Conservation (phyloP, 2,113 vertebrate species). For the Clupea harengus region DNA sequence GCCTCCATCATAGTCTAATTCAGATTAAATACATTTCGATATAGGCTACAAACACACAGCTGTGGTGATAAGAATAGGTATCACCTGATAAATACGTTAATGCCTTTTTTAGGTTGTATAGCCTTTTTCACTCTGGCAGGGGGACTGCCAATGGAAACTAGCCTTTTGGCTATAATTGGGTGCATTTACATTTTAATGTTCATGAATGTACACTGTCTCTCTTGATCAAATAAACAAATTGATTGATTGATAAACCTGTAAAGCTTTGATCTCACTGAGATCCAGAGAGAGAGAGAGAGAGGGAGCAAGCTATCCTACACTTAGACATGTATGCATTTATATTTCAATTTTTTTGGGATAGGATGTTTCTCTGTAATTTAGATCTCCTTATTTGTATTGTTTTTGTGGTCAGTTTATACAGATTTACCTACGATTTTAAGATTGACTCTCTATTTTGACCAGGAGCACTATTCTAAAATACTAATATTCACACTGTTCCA, state of each 20-base stretch:
- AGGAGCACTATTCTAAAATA: background rate
- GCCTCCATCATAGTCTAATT: background rate
- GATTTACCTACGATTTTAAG: background rate
- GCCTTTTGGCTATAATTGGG: too few species aligned
- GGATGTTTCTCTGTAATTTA: background rate
- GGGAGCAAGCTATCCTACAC: too few species aligned
- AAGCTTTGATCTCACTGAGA: background rate
- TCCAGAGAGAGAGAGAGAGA: background rate
- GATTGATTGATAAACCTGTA: background rate
- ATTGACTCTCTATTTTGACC: background rate
- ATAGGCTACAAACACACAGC: background rate
- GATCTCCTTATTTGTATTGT: background rate
- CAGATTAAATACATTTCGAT: slow-evolving; percentile 3
- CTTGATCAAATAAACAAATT: too few species aligned
- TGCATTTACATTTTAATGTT: too few species aligned
- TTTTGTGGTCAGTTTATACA: background rate
- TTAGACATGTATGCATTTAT: too few species aligned
- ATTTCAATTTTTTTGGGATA: too few species aligned
- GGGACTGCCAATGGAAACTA: too few species aligned
- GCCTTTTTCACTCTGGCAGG: too few species aligned
- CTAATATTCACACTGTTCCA: background rate
- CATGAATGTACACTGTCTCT: too few species aligned
- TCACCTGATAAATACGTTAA: background rate
- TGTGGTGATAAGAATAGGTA: background rate
- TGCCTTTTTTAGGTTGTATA: too few species aligned